Conservation (phyloP, 2,888 invertebrate genomes). For the Drosophila ustulata region DNA sequence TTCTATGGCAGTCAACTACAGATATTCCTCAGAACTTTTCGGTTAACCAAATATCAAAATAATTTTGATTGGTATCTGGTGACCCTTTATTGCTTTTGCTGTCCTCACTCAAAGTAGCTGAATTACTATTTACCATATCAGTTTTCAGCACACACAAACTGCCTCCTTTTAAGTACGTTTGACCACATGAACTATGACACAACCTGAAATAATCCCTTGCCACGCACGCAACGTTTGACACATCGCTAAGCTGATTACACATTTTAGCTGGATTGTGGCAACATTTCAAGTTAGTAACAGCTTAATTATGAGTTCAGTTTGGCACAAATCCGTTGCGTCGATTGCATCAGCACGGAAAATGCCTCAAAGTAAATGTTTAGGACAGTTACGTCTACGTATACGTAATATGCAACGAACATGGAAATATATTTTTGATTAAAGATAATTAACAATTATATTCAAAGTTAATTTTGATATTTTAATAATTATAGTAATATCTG, state of each 20-base stretch:
- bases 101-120: conserved; percentile 1
- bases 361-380: not conserved
- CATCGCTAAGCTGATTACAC: conserved; percentile 48
- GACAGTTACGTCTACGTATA: too few relatives aligned
- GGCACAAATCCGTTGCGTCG: not conserved
- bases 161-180: not conserved
- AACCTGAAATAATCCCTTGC: conserved; percentile 18
- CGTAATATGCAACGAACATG: not conserved
- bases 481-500: too few relatives aligned
- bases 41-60: conserved; percentile 14
- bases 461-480: too few relatives aligned
- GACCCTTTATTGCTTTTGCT: not conserved
- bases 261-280: conserved; percentile 11
- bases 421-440: not conserved
- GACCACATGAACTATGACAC: conserved; percentile 13
- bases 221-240: conserved; percentile 15
- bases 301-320: conserved; percentile 16
- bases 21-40: not conserved
- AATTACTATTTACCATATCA: not conserved
- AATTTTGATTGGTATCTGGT: conserved; percentile 17
- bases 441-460: not conserved
- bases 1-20: not conserved
- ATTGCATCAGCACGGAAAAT: conserved; percentile 13
- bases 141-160: conserved; percentile 1
- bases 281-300: conserved; percentile 7